Evolutionary conservation across 2,888 invertebrate genomes (phyloP), one percentile per base, ranked within the genome.

Genomic region (Drosophila lacicola): DNA sequence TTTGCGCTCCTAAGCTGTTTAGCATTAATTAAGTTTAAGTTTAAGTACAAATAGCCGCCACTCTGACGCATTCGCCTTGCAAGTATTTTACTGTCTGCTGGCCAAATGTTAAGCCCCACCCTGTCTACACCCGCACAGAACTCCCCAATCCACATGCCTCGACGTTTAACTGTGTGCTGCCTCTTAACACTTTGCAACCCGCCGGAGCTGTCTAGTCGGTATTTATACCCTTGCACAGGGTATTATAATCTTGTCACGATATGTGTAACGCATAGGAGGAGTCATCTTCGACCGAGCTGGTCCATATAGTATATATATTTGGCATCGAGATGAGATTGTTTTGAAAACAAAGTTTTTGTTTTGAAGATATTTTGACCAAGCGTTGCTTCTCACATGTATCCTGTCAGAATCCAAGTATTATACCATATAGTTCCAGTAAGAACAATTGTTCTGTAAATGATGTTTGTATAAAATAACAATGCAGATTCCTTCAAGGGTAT

Each of bases 11-110:
- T 89, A 89, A 89, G 89, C 89, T 81, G 82, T 84, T 83, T 83
- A 83, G 84, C 85, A 84, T 84, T 89, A 89, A 89, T 84, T 83
- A 87, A 87, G 79, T 87, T 81, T 71, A 49, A 81, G 75, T 80
- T 66, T 62, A 77, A 83, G 63, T 70, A 76, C 66, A 79, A 70
- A 75, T 80, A 80, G 63, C 55, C n/a, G 56, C n/a, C 70, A 54
- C 56, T 72, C 49, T 34, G 51, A 44, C 50, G 36, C 57, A 58
- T 39, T 21, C 64, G 47, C 54, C 57, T 63, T 56, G 70, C 63
- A 56, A 63, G 47, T 66, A 67, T 83, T 83, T 84, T 73, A 84
- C 88, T 73, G 88, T 89, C 83, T 86, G 81, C 84, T 87, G 82
- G 76, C 67, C 69, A 76, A 81, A 78, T 78, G 89, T 74, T 87